phyloP scores from a whole-genome alignment of 2,797 vertebrate species.

The Myoxocephalus aenaeus region DNA sequence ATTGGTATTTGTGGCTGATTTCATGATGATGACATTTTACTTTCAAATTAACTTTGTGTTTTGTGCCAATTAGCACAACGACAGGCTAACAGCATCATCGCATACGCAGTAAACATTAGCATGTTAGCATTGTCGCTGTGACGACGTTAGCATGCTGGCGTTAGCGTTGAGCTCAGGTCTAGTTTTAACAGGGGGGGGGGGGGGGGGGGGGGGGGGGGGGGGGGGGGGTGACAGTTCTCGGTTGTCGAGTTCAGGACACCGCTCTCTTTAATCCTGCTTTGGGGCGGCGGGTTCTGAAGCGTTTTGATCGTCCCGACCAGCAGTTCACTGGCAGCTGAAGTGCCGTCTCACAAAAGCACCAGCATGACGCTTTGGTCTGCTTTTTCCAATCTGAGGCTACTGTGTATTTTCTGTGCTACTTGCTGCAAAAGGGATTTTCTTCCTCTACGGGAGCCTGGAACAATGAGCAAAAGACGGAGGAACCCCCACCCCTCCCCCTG shows the following conservation, averaged over 20 bases:
- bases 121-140: too few species aligned
- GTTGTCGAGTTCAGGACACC: not conserved
- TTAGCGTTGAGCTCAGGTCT: too few species aligned
- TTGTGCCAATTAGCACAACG: not conserved
- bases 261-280: not conserved
- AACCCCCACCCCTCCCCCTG: not conserved
- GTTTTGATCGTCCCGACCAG: not conserved
- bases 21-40: not conserved
- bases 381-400: slow-evolving; percentile 8
- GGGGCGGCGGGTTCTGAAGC: not conserved
- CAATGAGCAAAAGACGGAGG: not conserved
- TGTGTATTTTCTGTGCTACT: not conserved
- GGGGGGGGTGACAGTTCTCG: too few species aligned
- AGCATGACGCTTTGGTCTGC: not conserved
- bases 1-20: too few species aligned
- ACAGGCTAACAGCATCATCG: not conserved
- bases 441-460: not conserved
- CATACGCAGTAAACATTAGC: too few species aligned
- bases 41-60: not conserved
- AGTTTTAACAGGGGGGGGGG: too few species aligned
- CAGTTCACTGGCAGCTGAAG: not conserved
- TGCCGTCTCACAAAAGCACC: not conserved
- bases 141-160: not conserved
- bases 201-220: too few species aligned
- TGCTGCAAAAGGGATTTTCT: slow-evolving; percentile 1